These are phyloP conservation scores for Microcaecilia unicolor DNA, from an alignment of 2,797 vertebrate genomes.

Conservation along the genomic window DNA sequence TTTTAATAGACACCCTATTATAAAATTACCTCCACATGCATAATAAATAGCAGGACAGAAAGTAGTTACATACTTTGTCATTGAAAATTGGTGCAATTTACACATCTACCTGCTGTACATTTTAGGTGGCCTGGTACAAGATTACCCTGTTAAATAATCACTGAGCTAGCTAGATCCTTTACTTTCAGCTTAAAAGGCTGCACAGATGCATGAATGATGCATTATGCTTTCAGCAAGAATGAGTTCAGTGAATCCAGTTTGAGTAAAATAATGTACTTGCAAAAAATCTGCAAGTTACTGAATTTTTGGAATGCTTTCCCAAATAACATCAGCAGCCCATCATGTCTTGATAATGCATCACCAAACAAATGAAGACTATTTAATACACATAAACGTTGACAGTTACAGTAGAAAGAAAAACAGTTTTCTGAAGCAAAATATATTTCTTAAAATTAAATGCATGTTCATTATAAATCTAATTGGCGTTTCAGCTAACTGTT, in stretches of 20 bases:
- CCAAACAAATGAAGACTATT: neutral
- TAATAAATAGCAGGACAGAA: no score
- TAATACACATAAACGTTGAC: neutral
- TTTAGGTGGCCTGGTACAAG: no score
- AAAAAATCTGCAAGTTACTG: neutral
- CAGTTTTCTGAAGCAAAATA: no score
- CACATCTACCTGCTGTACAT: no score
- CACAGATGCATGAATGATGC: neutral
- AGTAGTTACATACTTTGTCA: no score
- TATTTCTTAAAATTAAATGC: no score
- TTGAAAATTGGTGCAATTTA: no score
- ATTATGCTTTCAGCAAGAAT: neutral
- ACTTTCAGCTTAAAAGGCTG: neutral
- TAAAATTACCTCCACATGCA: no score
- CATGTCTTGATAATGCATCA: slow-evolving; percentile 2
- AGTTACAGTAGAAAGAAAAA: no score
- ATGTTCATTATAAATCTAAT: no score
- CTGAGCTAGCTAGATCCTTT: neutral
- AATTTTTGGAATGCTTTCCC: neutral
- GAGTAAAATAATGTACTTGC: slow-evolving; percentile 1
- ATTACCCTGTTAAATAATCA: neutral
- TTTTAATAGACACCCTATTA: no score
- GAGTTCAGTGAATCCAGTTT: slow-evolving; percentile 1
- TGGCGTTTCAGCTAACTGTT: no score
- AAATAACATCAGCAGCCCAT: neutral